Conservation (phyloP, 2,797 vertebrate genomes). For the Myotis pilosus region DNA sequence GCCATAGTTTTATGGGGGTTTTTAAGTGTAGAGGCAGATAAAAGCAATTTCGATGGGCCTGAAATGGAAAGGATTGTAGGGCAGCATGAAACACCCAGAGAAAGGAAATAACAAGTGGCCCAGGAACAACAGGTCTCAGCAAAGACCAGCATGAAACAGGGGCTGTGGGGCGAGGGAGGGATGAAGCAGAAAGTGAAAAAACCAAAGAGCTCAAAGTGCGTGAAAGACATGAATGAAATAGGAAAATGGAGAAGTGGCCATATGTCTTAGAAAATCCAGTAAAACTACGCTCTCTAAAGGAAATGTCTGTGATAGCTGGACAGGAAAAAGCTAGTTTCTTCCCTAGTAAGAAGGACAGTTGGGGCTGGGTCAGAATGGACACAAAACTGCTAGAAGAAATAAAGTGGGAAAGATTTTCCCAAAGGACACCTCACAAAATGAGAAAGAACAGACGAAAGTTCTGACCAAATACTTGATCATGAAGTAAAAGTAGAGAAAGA, state of each 20-base stretch:
- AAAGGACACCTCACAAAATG: background rate
- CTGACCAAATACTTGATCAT: background rate
- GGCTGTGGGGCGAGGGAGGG: background rate
- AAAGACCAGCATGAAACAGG: background rate
- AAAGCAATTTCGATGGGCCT: background rate
- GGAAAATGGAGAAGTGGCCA: background rate
- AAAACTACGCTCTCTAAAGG: background rate
- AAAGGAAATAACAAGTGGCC: background rate
- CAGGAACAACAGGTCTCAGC: background rate
- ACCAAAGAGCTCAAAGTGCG: background rate
- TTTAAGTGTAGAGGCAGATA: background rate
- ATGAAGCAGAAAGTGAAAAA: background rate
- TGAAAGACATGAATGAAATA: background rate
- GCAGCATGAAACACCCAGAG: fast-evolving
- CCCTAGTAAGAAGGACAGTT: background rate
- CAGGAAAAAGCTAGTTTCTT: background rate
- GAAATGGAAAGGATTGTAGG: background rate
- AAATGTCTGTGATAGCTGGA: background rate
- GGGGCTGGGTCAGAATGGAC: background rate
- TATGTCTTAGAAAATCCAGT: background rate
- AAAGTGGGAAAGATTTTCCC: background rate
- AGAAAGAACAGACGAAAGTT: background rate
- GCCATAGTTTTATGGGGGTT: background rate
- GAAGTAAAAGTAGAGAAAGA: background rate
- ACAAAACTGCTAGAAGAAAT: background rate